Evolutionary conservation across 2,797 vertebrate genomes (phyloP), one percentile per base, ranked within the genome.

Genomic region (Hapalemur alaotrensis): DNA sequence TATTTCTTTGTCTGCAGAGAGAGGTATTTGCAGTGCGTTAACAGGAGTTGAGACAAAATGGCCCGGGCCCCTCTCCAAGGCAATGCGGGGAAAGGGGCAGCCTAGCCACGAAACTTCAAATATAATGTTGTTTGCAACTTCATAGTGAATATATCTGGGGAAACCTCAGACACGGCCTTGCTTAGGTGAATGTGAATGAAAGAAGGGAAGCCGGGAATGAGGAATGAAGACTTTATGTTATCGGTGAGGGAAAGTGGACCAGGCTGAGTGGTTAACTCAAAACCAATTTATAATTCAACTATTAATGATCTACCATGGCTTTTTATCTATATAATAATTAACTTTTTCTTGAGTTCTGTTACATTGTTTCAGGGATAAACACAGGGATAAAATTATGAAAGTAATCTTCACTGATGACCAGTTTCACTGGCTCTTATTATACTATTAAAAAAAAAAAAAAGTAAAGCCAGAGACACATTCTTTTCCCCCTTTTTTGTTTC

Each of bases 1-100:
- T 99, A 99, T 96, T 99, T 99, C 98, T 99, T 99, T 32, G 99
- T 99, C 99, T 99, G 90, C 9, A 61, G 93, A 98, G 91, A 98
- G 72, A 98, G 72, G 83, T 4, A 52, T 72, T 91, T 6, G 81
- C 8, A 54, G 17, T 0, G 6, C 38, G 18, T 98, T 95, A 90
- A 97, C 0, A 14, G 57, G 14, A 17, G 25, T 63, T 30, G 70
- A 78, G 14, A n/a, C 28, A 63, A 38, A 25, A 4, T 3, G 4
- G 15, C 54, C 50, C 50, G 0, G 28, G 3, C 10, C 48, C 6
- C 1, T 25, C 50, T 13, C 43, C 86, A 15, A 12, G 15, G 38
- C 57, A 52, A n/a, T 6, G 20, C 0, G 28, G 15, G 43, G 38
- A 22, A 38, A 32, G 6, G 73, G 12, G 6, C 5, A 7, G 52